Percentiles rank a stretch among this genome's conserved stretches.
phyloP scores from a whole-genome alignment of 1,140 invertebrate genomes.

The Ceratoteleas bidentatus region DNA sequence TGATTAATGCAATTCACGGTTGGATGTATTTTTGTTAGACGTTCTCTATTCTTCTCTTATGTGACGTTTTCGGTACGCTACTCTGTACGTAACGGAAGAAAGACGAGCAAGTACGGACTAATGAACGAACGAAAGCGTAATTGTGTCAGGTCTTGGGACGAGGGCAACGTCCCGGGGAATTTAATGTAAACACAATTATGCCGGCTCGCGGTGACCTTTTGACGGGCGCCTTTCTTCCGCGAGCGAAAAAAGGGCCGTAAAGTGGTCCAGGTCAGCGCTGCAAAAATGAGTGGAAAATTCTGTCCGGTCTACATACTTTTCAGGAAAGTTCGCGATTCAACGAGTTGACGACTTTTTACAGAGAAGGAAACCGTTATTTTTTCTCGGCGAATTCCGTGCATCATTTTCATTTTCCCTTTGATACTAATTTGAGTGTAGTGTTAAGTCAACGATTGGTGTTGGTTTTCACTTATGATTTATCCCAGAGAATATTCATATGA shows the following conservation, averaged over 20 bases:
- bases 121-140: constrained; percentile 46
- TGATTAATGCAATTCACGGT: too few species aligned
- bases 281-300: constrained; percentile 46
- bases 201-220: constrained; percentile 38
- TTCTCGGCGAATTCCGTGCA: background rate
- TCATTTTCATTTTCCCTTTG: background rate
- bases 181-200: constrained; percentile 47
- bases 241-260: constrained; percentile 16
- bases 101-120: constrained; percentile 19
- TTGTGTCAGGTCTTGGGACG: constrained; percentile 43
- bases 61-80: constrained; percentile 2
- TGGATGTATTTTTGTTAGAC: too few species aligned
- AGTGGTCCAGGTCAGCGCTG: constrained; percentile 48
- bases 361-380: constrained; percentile 17
- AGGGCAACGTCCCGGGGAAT: constrained; percentile 38
- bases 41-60: background rate
- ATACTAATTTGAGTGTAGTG: too few species aligned
- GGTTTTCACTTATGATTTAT: too few species aligned
- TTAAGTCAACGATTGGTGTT: too few species aligned
- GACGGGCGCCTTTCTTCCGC: constrained; percentile 14
- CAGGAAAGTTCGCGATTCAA: constrained; percentile 45
- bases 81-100: constrained; percentile 8
- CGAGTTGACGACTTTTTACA: constrained; percentile 29
- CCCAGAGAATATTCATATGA: too few species aligned
- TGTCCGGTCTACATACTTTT: constrained; percentile 55